Evolutionary conservation across 2,797 vertebrate species (phyloP), one percentile per base, ranked within the genome.

Genomic region (Heterohyrax brucei): DNA sequence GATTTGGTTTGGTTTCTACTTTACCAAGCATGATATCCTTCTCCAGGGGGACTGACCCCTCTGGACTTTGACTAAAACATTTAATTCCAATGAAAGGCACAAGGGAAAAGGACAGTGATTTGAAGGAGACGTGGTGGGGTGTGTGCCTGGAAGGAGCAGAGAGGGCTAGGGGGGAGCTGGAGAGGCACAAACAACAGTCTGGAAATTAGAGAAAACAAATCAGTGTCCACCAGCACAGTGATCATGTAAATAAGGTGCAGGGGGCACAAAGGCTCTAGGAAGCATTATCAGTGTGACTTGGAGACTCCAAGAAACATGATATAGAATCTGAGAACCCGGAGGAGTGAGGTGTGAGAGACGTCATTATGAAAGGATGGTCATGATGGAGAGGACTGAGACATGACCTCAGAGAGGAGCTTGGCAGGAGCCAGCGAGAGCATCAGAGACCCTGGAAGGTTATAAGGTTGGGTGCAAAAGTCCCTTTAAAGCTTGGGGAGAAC

Each of bases 401-500:
- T 39, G n/a, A 39, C 53, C 24, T 94, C 19, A 72, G 4, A 4
- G 66, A 28, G 72, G 66, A 89, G 22, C 9, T 61, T 59, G 44
- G 28, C 39, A 89, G 68, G 16, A 7, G 22, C 50, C 53, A 2
- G 33, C 7, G 62, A 95, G 7, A 84, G 33, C 13, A 2, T n/a
- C 48, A 76, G n/a, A 88, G 56, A 44, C 10, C 18, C 7, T 33
- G 9, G 22, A 6, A 93, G 66, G 44, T 39, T 87, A 50, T 89
- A 68, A 97, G 30, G 30, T 72, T 77, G 61, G 30, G 4, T 85
- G 6, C 56, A 82, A 82, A 91, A 92, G 39, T 33, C 46, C 70
- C 83, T 1, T n/a, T 30, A 88, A 24, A 88, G 30, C 59, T 24
- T 91, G 14, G 19, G 16, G 28, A 85, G 72, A 93, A 82, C 75